phyloP scores from a whole-genome alignment of 2,113 vertebrate genomes.

The Perca flavescens region DNA sequence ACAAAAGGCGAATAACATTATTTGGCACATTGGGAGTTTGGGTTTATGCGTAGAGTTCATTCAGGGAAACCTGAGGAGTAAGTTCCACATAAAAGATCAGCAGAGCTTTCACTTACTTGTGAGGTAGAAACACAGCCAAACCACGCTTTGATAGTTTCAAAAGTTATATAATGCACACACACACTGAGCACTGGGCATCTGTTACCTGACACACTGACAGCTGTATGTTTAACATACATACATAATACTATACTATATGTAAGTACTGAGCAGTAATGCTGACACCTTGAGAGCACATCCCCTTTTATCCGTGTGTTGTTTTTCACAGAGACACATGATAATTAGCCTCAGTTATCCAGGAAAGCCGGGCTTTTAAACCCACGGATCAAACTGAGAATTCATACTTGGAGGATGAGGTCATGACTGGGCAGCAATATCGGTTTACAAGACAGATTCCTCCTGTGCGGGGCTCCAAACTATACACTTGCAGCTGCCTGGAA shows the following conservation, averaged over 20 bases:
- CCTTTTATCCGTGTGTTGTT: conserved; percentile 40
- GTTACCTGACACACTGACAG: conserved; percentile 19
- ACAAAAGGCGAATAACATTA: conserved; percentile 21
- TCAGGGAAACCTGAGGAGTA: conserved; percentile 29
- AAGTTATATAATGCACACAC: neutral
- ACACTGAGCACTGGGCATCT: neutral
- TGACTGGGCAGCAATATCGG: conserved; percentile 75
- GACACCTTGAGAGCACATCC: conserved; percentile 38
- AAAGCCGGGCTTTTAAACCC: conserved; percentile 72
- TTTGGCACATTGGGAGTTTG: conserved; percentile 21
- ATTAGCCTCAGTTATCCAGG: conserved; percentile 72
- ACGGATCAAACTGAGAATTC: conserved; percentile 66
- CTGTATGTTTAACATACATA: no score
- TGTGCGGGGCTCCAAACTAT: conserved; percentile 58
- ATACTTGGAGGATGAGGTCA: conserved; percentile 84
- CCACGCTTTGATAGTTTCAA: neutral
- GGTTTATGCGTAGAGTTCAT: conserved; percentile 33
- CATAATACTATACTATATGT: no score
- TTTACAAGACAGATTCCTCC: conserved; percentile 79
- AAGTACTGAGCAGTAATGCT: neutral
- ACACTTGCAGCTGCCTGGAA: conserved; percentile 63
- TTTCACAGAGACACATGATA: conserved; percentile 62
- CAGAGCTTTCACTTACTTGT: neutral
- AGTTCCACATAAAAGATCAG: conserved; percentile 20
- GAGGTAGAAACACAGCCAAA: conserved; percentile 26